phyloP scores from a whole-genome alignment of 2,113 vertebrate species.

The Actenoides hombroni region DNA sequence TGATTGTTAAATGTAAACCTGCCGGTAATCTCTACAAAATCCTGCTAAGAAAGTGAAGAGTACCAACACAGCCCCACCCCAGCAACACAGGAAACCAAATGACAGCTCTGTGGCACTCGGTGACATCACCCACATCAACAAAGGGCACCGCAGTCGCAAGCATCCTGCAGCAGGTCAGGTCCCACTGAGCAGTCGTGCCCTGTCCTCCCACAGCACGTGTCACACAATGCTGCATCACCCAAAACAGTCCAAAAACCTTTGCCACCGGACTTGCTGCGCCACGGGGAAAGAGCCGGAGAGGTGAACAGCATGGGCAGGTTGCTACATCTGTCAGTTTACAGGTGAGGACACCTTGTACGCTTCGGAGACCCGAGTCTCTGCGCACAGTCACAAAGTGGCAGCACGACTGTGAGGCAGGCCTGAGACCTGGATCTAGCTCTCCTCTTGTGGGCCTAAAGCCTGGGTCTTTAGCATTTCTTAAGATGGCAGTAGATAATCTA shows the following conservation, averaged over 20 bases:
- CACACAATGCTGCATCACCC: not conserved
- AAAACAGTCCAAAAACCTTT: not conserved
- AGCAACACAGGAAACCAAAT: not conserved
- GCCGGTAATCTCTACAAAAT: not conserved
- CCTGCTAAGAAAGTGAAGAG: not conserved
- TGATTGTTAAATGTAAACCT: not conserved
- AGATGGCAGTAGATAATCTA: slow-evolving; percentile 11
- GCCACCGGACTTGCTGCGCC: not conserved
- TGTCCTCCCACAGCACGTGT: not conserved
- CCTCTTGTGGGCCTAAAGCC: not conserved
- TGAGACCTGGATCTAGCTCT: not conserved
- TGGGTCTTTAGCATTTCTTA: slow-evolving; percentile 5
- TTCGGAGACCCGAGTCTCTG: not conserved
- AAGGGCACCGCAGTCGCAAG: not conserved
- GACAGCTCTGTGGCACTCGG: not conserved
- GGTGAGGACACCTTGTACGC: not conserved
- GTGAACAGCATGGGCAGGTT: not conserved
- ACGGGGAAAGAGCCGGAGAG: not conserved
- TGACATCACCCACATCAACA: not conserved
- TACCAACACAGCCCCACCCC: not conserved
- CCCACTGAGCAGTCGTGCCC: not conserved
- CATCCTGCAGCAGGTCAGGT: not conserved
- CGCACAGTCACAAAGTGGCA: not conserved
- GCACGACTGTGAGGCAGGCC: not conserved
- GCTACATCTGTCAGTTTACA: not conserved